phyloP scores from a whole-genome alignment of 2,797 vertebrate genomes.

The Coracias cyanogaster region DNA sequence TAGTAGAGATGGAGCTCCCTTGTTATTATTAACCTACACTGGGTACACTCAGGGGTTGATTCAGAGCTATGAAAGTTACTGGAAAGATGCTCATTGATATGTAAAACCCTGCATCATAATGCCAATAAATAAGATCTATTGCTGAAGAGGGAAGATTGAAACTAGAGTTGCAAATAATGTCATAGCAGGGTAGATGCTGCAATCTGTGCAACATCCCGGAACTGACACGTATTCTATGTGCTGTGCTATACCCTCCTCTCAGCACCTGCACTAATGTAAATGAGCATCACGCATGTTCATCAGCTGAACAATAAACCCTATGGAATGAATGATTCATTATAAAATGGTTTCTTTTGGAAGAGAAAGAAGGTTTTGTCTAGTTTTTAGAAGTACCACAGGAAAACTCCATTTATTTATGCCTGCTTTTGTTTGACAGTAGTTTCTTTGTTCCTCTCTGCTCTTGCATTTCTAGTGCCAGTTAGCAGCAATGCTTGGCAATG shows the following conservation, averaged over 20 bases:
- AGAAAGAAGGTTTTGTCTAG: conserved; percentile 67
- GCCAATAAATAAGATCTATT: conserved; percentile 33
- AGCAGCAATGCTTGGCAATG: conserved; percentile 50
- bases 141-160: conserved; percentile 23
- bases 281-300: conserved; percentile 9
- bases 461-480: conserved; percentile 55
- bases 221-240: conserved; percentile 12
- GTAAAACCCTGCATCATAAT: conserved; percentile 24
- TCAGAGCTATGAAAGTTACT: not conserved
- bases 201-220: not conserved
- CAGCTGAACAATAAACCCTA: conserved; percentile 41
- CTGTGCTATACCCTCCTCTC: conserved; percentile 2
- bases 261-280: conserved; percentile 25
- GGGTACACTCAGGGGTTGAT: not conserved
- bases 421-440: conserved; percentile 66
- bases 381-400: conserved; percentile 59
- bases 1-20: not conserved
- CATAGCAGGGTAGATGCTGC: not conserved
- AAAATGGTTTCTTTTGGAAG: conserved; percentile 52
- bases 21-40: not conserved
- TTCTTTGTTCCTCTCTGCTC: conserved; percentile 64
- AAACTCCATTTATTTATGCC: conserved; percentile 69
- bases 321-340: conserved; percentile 61
- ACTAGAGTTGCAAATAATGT: not conserved
- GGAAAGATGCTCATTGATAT: not conserved